A percentile compares a stretch with the other conserved stretches of the same genome.
phyloP scores from a whole-genome alignment of 1,140 invertebrate genomes.

The Papilio dardanus region DNA sequence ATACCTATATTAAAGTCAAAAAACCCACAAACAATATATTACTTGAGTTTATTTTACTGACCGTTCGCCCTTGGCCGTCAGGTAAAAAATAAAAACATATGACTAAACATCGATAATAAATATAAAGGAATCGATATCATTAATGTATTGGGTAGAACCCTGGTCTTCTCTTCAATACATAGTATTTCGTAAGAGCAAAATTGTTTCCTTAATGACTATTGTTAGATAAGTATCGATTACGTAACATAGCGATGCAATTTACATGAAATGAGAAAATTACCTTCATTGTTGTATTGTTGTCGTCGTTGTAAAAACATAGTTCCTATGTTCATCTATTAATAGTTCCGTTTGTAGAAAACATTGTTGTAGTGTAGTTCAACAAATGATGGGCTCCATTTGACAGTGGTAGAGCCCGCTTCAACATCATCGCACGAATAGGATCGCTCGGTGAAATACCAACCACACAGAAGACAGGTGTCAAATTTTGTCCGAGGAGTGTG shows the following conservation, averaged over 20 bases:
- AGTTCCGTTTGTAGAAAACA: background rate
- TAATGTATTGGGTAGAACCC: background rate
- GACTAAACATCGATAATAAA: slow-evolving; percentile 15
- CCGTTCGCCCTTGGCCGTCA: slow-evolving; percentile 26
- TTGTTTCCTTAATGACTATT: slow-evolving; percentile 20
- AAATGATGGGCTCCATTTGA: no score
- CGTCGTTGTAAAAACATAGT: background rate
- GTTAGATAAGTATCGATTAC: slow-evolving; percentile 29
- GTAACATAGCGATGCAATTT: slow-evolving; percentile 17
- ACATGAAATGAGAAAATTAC: slow-evolving; percentile 32
- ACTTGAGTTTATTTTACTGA: slow-evolving; percentile 17
- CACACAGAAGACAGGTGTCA: no score
- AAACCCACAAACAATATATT: slow-evolving; percentile 18
- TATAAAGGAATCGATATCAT: background rate
- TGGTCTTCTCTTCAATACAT: background rate
- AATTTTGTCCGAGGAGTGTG: no score
- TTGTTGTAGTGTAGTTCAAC: no score
- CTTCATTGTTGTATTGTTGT: slow-evolving; percentile 22
- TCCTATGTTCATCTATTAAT: background rate
- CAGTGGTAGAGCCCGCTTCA: no score
- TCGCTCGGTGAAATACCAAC: no score
- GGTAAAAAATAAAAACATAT: slow-evolving; percentile 28
- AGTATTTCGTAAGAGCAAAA: slow-evolving; percentile 4
- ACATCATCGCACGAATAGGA: no score
- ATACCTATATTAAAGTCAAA: background rate